Conservation (phyloP, 1,140 invertebrate genomes). For the Drosophila ficusphila region DNA sequence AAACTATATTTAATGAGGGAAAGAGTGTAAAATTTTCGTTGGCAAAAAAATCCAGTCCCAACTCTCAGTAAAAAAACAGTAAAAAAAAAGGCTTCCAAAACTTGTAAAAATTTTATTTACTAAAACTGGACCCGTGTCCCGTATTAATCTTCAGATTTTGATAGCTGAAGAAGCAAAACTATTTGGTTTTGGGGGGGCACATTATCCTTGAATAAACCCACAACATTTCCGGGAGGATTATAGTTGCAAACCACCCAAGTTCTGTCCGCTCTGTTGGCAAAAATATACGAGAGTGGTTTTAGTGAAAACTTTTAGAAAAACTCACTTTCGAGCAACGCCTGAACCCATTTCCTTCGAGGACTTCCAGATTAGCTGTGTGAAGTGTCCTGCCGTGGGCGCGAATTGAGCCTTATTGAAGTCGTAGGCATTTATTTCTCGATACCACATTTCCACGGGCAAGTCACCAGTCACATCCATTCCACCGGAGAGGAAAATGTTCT, state of each 20-base stretch:
- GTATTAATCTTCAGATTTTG: background rate
- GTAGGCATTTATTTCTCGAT: constrained; percentile 86
- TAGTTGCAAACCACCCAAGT: constrained; percentile 90
- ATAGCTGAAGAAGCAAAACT: background rate
- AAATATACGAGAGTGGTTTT: no score
- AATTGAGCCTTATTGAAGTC: constrained; percentile 84
- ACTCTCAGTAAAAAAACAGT: no score
- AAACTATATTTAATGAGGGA: no score
- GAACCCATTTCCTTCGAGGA: constrained; percentile 88
- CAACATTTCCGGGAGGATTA: constrained; percentile 90
- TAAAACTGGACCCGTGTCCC: constrained; percentile 23
- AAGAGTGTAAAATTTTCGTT: no score
- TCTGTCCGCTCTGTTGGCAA: constrained; percentile 52
- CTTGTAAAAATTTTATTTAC: constrained; percentile 1
- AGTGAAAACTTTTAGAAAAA: background rate
- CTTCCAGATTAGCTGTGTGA: constrained; percentile 91
- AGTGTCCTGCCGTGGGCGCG: constrained; percentile 86
- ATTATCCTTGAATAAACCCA: constrained; percentile 88
- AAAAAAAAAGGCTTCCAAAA: background rate
- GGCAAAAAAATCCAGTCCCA: no score
- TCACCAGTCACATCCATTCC: constrained; percentile 85
- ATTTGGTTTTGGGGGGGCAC: constrained; percentile 84
- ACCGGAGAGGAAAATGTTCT: constrained; percentile 70
- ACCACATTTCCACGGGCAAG: constrained; percentile 88
- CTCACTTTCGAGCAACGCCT: constrained; percentile 85